phyloP scores from a whole-genome alignment of 2,113 vertebrate genomes.

The Physeter macrocephalus region DNA sequence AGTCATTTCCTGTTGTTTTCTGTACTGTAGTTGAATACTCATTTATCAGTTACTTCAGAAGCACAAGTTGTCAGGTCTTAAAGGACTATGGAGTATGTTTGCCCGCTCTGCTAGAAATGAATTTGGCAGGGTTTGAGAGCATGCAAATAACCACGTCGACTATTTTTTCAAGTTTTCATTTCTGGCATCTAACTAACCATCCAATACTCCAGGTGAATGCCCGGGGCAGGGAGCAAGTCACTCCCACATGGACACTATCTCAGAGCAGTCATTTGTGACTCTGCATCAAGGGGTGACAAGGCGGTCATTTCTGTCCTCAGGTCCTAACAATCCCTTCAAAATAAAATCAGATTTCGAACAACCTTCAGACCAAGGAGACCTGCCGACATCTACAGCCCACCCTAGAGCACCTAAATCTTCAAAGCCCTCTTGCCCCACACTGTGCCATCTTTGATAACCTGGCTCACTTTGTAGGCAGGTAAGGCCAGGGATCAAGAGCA shows the following conservation, averaged over 20 bases:
- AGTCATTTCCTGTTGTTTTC: slow-evolving; percentile 59
- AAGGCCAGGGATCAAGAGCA: neutral
- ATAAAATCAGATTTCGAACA: neutral
- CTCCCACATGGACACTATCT: neutral
- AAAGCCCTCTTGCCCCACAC: neutral
- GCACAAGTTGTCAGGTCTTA: neutral
- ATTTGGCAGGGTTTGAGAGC: neutral
- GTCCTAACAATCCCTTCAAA: neutral
- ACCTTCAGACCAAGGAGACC: neutral
- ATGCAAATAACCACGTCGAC: neutral
- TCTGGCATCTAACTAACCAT: neutral
- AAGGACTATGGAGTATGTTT: accelerated
- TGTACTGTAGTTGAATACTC: neutral
- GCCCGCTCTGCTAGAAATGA: neutral
- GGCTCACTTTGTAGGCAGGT: neutral
- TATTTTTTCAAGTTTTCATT: neutral
- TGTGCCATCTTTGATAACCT: neutral
- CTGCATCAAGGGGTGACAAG: neutral
- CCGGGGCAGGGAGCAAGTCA: neutral
- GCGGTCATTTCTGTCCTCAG: neutral
- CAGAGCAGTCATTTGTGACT: neutral
- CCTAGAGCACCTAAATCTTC: neutral
- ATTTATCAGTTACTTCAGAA: neutral
- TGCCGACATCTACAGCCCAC: neutral
- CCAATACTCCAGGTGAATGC: neutral